phyloP scores from a whole-genome alignment of 2,113 vertebrate genomes.

The Calidris pygmaea region DNA sequence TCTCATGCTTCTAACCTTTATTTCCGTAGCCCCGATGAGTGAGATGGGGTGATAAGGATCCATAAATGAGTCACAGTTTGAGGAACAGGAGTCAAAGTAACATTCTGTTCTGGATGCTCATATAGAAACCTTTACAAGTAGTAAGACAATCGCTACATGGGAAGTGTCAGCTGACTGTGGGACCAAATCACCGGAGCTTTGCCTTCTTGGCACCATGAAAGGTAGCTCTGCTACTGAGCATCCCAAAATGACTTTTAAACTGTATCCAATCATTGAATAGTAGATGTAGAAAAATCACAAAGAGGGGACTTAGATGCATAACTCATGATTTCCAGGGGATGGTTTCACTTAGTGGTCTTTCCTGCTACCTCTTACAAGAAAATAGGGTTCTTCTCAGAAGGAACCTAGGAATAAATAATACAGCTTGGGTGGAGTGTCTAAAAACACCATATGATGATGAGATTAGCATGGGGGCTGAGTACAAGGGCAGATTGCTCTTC shows the following conservation, averaged over 20 bases:
- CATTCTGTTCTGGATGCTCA: conserved; percentile 28
- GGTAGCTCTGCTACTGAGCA: neutral
- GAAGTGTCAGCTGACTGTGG: neutral
- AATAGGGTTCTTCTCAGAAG: neutral
- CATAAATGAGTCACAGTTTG: conserved; percentile 1
- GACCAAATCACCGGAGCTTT: neutral
- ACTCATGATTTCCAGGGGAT: neutral
- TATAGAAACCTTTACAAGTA: neutral
- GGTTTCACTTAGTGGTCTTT: neutral
- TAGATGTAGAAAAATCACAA: neutral
- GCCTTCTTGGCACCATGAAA: neutral
- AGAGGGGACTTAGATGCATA: neutral
- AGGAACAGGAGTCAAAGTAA: conserved; percentile 2
- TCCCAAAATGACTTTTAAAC: neutral
- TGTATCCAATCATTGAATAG: neutral
- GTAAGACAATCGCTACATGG: neutral
- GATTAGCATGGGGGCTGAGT: neutral
- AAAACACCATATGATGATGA: neutral
- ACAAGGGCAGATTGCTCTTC: neutral
- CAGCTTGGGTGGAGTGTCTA: neutral
- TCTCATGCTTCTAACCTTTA: conserved; percentile 9
- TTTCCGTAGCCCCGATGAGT: neutral
- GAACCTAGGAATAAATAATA: neutral
- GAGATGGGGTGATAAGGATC: neutral
- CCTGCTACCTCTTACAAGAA: neutral